These are phyloP conservation scores for Drosophila fulvimacula DNA, from an alignment of 2,888 invertebrate genomes.

Conservation along the genomic window DNA sequence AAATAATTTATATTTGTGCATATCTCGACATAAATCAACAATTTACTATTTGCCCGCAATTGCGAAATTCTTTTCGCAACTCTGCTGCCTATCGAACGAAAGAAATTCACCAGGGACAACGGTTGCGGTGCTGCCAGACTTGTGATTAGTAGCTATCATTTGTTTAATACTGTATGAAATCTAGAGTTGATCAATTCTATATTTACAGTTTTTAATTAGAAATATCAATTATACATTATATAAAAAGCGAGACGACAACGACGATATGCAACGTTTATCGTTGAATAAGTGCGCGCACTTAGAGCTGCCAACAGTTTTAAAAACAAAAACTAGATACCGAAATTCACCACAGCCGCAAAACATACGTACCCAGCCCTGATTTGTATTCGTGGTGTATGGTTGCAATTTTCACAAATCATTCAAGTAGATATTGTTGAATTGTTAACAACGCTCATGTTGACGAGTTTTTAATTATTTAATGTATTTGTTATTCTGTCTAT, in stretches of 20 bases:
- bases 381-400: constrained; percentile 5
- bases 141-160: background rate
- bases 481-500: constrained; percentile 80
- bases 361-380: constrained; percentile 30
- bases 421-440: constrained; percentile 84
- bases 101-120: constrained; percentile 18
- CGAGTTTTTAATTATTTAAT: constrained; percentile 80
- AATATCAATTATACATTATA: background rate
- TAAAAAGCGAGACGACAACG: background rate
- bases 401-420: constrained; percentile 68
- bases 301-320: background rate
- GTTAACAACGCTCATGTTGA: constrained; percentile 81
- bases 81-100: constrained; percentile 12
- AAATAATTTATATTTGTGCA: background rate
- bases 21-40: background rate
- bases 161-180: background rate
- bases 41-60: background rate
- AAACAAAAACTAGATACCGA: background rate
- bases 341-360: constrained; percentile 26
- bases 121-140: constrained; percentile 10
- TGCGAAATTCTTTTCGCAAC: constrained; percentile 11
- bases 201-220: background rate
- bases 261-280: background rate
- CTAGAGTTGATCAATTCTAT: background rate
- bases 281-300: background rate